Percentiles rank a stretch among this genome's conserved stretches.
Conservation (phyloP, 2,113 vertebrate species). For the Aspiorhynchus laticeps region DNA sequence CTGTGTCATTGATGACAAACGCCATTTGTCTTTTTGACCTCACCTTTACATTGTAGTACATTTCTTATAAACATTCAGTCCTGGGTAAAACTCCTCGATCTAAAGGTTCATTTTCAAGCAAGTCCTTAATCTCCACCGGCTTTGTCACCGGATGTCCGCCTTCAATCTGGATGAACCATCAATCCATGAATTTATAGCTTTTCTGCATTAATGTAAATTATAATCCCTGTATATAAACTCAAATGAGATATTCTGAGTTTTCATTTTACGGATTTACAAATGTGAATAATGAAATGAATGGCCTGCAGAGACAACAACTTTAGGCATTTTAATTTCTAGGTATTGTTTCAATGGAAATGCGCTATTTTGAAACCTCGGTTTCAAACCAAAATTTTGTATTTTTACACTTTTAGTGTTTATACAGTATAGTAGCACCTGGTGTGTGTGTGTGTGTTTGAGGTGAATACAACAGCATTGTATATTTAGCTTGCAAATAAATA, state of each 20-base stretch:
- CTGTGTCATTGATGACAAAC: neutral
- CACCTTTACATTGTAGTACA: neutral
- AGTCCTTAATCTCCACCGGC: constrained; percentile 16
- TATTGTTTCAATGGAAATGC: neutral
- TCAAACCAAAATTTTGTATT: neutral
- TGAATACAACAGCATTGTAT: neutral
- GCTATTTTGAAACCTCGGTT: neutral
- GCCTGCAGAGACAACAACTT: neutral
- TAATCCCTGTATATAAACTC: neutral
- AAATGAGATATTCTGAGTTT: neutral
- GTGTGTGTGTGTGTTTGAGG: constrained; percentile 1
- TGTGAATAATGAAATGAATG: neutral
- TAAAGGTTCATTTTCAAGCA: constrained; percentile 19
- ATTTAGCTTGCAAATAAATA: constrained; percentile 7
- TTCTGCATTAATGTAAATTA: neutral
- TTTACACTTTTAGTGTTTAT: neutral
- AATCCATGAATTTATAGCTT: constrained; percentile 20
- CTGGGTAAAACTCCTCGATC: neutral
- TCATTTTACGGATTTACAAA: neutral
- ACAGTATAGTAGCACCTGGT: neutral
- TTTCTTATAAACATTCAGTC: neutral
- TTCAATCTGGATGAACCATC: constrained; percentile 25
- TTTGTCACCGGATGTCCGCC: neutral
- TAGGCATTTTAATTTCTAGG: neutral
- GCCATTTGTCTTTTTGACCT: neutral